Percentiles rank a stretch among this genome's conserved stretches.
Conservation (phyloP, 2,797 vertebrate genomes). For the Typhlichthys eigenmanni region DNA sequence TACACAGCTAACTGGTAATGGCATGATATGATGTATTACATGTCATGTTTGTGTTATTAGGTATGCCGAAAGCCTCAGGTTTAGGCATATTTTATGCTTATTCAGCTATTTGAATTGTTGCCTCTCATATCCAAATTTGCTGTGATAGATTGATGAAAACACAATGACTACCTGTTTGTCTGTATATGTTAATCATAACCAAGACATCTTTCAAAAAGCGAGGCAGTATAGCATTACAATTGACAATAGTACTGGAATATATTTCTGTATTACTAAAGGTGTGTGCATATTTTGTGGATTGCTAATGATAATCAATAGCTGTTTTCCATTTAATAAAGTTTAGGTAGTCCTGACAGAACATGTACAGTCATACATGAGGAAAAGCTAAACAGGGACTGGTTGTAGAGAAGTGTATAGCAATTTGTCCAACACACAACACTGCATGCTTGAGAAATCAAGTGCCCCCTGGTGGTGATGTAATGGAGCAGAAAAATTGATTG, state of each 20-base stretch:
- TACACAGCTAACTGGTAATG: slow-evolving; percentile 75
- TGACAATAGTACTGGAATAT: background rate
- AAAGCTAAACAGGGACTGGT: slow-evolving; percentile 48
- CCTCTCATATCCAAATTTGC: slow-evolving; percentile 92
- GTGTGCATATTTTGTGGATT: background rate
- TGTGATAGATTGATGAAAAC: slow-evolving; percentile 86
- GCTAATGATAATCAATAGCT: slow-evolving; percentile 5
- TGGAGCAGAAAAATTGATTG: slow-evolving; percentile 75
- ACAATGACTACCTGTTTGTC: slow-evolving; percentile 79
- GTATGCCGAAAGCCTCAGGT: slow-evolving; percentile 80
- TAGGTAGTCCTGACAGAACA: slow-evolving; percentile 6
- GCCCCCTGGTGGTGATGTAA: slow-evolving; percentile 82
- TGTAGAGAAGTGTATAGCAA: slow-evolving; percentile 64
- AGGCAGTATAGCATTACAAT: slow-evolving; percentile 4
- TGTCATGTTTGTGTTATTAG: slow-evolving; percentile 86
- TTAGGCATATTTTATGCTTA: slow-evolving; percentile 89
- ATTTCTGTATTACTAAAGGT: slow-evolving; percentile 1
- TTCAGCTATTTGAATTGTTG: slow-evolving; percentile 92
- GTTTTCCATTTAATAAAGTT: background rate
- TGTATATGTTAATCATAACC: slow-evolving; percentile 57
- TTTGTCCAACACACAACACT: slow-evolving; percentile 72
- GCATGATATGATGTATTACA: slow-evolving; percentile 89
- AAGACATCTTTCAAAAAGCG: slow-evolving; percentile 24
- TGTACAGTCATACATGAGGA: slow-evolving; percentile 36
- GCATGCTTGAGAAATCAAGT: slow-evolving; percentile 73